Evolutionary conservation across 1,140 invertebrate genomes (phyloP).

Genomic region (Venustaconcha ellipsiformis): DNA sequence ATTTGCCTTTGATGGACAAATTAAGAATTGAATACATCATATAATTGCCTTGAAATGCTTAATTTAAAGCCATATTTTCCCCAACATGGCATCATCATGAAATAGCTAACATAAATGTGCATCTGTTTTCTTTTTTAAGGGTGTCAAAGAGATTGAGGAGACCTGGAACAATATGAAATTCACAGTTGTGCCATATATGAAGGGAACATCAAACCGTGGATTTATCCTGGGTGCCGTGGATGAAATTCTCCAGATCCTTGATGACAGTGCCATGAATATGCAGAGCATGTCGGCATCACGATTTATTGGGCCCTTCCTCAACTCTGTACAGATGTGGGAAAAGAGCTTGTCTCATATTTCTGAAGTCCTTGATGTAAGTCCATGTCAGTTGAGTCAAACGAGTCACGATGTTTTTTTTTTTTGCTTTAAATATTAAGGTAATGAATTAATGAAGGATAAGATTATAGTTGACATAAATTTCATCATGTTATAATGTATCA

Average conservation of each 20-base stretch:
- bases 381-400: background rate
- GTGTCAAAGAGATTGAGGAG: conserved; percentile 80
- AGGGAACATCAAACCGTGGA: conserved; percentile 74
- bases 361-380: conserved; percentile 81
- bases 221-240: conserved; percentile 85
- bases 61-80: too few relatives aligned
- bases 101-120: background rate
- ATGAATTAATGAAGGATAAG: too few relatives aligned
- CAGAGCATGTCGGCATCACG: conserved; percentile 91
- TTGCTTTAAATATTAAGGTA: too few relatives aligned
- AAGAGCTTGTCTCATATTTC: conserved; percentile 81
- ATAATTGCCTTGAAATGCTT: too few relatives aligned
- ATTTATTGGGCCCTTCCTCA: conserved; percentile 88
- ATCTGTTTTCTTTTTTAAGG: conserved; percentile 61
- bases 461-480: too few relatives aligned
- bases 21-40: too few relatives aligned
- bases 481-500: background rate
- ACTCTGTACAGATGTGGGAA: conserved; percentile 86
- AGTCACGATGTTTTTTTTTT: too few relatives aligned
- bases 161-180: conserved; percentile 82
- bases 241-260: conserved; percentile 83
- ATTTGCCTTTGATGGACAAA: too few relatives aligned
- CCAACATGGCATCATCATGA: too few relatives aligned
- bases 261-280: conserved; percentile 90
- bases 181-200: conserved; percentile 74